Base-by-base conservation (phyloP, 2,888 invertebrate species). In the Parnassius apollo region DNA sequence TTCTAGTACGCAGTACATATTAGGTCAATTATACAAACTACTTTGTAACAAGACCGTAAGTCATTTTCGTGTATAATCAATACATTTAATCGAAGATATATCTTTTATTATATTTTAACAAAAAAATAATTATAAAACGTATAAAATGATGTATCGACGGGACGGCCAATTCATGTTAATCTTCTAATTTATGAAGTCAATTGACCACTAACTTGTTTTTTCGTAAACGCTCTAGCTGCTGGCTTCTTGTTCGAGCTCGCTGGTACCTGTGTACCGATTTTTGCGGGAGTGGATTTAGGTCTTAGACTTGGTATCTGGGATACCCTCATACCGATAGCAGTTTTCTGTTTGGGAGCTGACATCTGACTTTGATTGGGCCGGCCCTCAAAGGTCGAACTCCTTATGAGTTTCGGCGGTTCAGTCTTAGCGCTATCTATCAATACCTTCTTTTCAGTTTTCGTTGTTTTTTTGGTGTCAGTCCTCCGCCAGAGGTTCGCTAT, bases 401-500 rank as follows among this genome's bases (percentile, higher is more conserved):
- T 82, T 35, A 93, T 93, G 44, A 94, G 77, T 68, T 89, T 86
- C 0, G 92, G 85, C 8, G 86, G 73, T 61, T 87, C 85, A 1
- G 81, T 73, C 68, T 87, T 84, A 59, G 85, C 80, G 64, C 85
- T 75, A 62, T 93, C 91, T 49, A 94, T 93, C 94, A 94, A 94
- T 9, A 94, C 93, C 66, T 93, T 87, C 54, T 91, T 93, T 64
- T 94, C 94, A 9, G 93, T 92, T 72, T 93, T 94, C 2, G 89
- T 83, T 54, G 86, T 92, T 68, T 93, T 92, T 63, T 92, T 94
- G 35, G 35, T 7, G 72, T 96, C 95, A 0, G 95, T 95, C 77
- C 93, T 95, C 75, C 95, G 96, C 96, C 96, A 96, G 13, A 97
- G 82, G 73, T 93, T 95, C 0, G 96, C 95, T 60, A 97, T 96